These are phyloP conservation scores for Lithosia quadra DNA, from an alignment of 2,888 invertebrate genomes.

Conservation along the genomic window DNA sequence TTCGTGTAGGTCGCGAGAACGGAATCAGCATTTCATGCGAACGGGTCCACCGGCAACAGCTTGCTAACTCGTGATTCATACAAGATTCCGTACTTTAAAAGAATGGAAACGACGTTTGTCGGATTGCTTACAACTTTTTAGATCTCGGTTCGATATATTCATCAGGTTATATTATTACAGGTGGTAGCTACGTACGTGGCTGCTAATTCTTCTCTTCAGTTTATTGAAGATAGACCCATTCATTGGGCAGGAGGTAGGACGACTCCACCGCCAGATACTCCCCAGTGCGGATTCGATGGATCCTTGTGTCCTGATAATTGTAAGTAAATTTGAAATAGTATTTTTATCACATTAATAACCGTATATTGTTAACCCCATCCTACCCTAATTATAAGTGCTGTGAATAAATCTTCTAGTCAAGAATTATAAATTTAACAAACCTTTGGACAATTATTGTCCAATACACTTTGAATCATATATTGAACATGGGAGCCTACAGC, in stretches of 20 bases:
- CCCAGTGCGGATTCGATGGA: constrained; percentile 96
- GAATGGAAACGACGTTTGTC: not conserved
- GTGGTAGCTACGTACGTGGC: constrained; percentile 97
- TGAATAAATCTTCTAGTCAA: too few relatives aligned
- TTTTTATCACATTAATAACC: not conserved
- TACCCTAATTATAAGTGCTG: too few relatives aligned
- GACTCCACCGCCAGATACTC: constrained; percentile 95
- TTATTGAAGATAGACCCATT: constrained; percentile 90
- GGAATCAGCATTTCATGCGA: not conserved
- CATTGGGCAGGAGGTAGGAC: constrained; percentile 94
- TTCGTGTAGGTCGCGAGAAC: not conserved
- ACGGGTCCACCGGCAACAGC: too few relatives aligned
- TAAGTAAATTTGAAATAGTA: constrained; percentile 68
- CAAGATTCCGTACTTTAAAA: not conserved
- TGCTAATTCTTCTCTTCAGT: constrained; percentile 91
- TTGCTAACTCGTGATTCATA: too few relatives aligned
- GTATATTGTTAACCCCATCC: not conserved
- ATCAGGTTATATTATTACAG: constrained; percentile 72
- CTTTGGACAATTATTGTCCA: too few relatives aligned
- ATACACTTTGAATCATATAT: too few relatives aligned
- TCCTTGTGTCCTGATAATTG: constrained; percentile 95
- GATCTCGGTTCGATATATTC: not conserved
- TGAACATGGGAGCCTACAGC: too few relatives aligned
- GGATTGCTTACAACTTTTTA: not conserved
- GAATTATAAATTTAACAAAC: too few relatives aligned